Evolutionary conservation across 2,888 invertebrate species (phyloP), one percentile per base, ranked within the genome.

Genomic region (Autographa gamma): DNA sequence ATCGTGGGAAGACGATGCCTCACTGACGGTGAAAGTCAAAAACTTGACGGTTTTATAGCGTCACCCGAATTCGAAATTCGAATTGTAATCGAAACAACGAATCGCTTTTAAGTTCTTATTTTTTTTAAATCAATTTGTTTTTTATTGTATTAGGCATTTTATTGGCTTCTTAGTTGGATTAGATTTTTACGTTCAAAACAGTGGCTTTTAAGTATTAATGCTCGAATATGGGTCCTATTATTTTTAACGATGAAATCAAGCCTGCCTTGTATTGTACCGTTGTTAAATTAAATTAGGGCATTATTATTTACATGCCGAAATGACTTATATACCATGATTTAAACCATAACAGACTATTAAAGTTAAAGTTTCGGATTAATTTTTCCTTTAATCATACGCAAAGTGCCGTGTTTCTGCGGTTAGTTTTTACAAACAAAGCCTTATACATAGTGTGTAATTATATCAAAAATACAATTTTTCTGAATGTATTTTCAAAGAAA

Each of bases 21-120:
- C 85, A 94, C 88, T 93, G 93, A 92, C 87, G 92, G 93, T 90
- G 94, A 94, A 94, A 95, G 94, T 93, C 90, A 87, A 90, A 90
- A 90, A 86, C 89, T 83, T 81, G 85, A 88, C 89, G 86, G 86
- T 89, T 92, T 93, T 91, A 92, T 90, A 91, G 89, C 93, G 93
- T 90, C 93, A 92, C 89, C 90, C 83, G 85, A 86, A 87, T 91
- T 93, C 91, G 84, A 92, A 92, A 90, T 92, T 92, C 85, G 87
- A 93, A 92, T 89, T 90, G 87, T 91, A 89, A 90, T 90, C 88
- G 85, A 86, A 91, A 94, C 93, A 93, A 91, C 91, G 91, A 90
- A 92, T 92, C 88, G 93, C 93, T 94, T 91, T 93, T 93, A 92
- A 71, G 74, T 88, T 88, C 87, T 90, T 87, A 83, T 88, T 88